Percentiles rank a stretch among this genome's conserved stretches.
Evolutionary conservation across 1,140 invertebrate genomes (phyloP).

Genomic region (Diplogasteroides magnus): DNA sequence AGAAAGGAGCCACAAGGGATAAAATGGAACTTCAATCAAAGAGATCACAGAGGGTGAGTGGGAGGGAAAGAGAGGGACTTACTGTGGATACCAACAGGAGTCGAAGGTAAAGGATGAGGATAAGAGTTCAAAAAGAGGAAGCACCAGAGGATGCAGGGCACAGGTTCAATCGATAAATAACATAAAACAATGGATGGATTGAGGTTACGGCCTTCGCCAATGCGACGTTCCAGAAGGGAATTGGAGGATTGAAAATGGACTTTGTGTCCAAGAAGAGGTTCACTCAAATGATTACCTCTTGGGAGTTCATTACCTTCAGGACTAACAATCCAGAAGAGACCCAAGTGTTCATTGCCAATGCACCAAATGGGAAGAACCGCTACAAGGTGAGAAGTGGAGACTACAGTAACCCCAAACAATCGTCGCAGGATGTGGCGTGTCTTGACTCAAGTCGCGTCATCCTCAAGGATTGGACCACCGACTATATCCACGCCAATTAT

Average conservation of each 20-base stretch:
- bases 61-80: no score
- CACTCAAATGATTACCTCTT: not conserved
- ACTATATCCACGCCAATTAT: constrained; percentile 18
- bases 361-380: constrained; percentile 5
- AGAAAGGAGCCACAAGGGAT: no score
- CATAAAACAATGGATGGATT: no score
- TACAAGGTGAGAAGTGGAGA: not conserved
- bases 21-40: no score
- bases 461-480: not conserved
- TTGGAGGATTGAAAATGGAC: constrained; percentile 1
- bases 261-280: constrained; percentile 1
- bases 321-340: constrained; percentile 4
- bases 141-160: no score
- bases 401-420: not conserved
- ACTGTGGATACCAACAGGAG: no score
- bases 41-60: no score
- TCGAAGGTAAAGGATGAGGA: no score
- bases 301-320: not conserved
- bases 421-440: constrained; percentile 9
- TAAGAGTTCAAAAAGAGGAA: no score
- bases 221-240: constrained; percentile 13
- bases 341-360: not conserved
- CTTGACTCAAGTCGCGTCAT: constrained; percentile 8
- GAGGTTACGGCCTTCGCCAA: no score
- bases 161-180: no score